These are phyloP conservation scores for Sclerurus mexicanus DNA, from an alignment of 2,113 vertebrate species.

Conservation along the genomic window DNA sequence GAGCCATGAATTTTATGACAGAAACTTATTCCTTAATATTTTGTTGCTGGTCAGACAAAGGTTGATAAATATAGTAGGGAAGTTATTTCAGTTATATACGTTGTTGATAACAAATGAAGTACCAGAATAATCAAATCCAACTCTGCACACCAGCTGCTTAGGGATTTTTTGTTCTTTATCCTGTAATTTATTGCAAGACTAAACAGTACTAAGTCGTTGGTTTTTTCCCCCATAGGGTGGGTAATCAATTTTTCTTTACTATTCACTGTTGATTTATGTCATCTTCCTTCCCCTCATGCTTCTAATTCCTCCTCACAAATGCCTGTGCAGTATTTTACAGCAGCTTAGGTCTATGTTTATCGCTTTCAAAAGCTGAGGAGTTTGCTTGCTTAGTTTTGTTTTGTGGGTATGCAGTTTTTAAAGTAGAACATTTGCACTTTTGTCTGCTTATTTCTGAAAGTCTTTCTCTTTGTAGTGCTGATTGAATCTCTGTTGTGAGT, in stretches of 20 bases:
- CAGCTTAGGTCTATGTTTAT: background rate
- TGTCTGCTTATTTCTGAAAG: background rate
- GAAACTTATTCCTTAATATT: background rate
- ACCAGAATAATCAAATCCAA: background rate
- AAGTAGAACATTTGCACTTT: background rate
- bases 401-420: background rate
- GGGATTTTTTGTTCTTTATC: conserved; percentile 7
- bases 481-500: conserved; percentile 20
- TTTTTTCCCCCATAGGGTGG: background rate
- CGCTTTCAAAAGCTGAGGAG: background rate
- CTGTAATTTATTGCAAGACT: conserved; percentile 7
- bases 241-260: background rate
- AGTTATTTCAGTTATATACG: background rate
- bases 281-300: background rate
- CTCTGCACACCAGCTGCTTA: background rate
- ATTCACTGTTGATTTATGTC: background rate
- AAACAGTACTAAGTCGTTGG: background rate
- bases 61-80: background rate
- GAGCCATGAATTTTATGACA: background rate
- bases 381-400: background rate
- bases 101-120: background rate
- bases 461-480: conserved; percentile 10
- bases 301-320: background rate
- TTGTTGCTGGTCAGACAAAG: background rate
- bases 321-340: background rate